These are phyloP conservation scores for Camponotus floridanus DNA, from an alignment of 1,140 invertebrate species.

Conservation along the genomic window DNA sequence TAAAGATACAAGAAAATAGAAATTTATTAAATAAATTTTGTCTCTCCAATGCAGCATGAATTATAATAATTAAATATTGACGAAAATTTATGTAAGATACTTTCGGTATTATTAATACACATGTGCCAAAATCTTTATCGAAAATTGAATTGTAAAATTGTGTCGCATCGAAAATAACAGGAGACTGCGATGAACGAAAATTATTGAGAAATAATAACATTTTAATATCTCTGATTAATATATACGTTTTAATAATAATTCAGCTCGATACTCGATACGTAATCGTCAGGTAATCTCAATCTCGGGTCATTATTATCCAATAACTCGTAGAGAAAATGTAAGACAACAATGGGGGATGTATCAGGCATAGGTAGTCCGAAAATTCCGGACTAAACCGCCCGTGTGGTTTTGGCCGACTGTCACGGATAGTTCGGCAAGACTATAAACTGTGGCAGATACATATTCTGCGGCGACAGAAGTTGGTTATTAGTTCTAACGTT, in stretches of 20 bases:
- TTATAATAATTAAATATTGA: slow-evolving; percentile 14
- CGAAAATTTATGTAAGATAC: neutral
- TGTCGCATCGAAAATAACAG: neutral
- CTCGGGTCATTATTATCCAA: neutral
- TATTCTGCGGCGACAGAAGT: slow-evolving; percentile 50
- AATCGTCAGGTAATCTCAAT: neutral
- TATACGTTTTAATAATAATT: neutral
- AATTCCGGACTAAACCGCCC: slow-evolving; percentile 55
- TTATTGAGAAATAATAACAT: neutral
- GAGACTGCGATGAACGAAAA: neutral
- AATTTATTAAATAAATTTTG: slow-evolving; percentile 22
- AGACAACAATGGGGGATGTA: neutral
- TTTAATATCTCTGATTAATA: neutral
- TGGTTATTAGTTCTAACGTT: slow-evolving; percentile 59
- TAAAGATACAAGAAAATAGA: neutral
- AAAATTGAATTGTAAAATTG: slow-evolving; percentile 5
- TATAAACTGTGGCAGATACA: slow-evolving; percentile 54
- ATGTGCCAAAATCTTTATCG: neutral
- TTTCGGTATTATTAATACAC: neutral
- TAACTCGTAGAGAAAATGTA: slow-evolving; percentile 1
- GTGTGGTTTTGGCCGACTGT: slow-evolving; percentile 45
- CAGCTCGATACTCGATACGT: neutral
- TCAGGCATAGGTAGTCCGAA: slow-evolving; percentile 29
- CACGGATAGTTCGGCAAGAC: slow-evolving; percentile 56
- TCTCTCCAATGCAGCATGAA: neutral